These are phyloP conservation scores for Alces alces DNA, from an alignment of 2,113 vertebrate genomes.

Conservation along the genomic window DNA sequence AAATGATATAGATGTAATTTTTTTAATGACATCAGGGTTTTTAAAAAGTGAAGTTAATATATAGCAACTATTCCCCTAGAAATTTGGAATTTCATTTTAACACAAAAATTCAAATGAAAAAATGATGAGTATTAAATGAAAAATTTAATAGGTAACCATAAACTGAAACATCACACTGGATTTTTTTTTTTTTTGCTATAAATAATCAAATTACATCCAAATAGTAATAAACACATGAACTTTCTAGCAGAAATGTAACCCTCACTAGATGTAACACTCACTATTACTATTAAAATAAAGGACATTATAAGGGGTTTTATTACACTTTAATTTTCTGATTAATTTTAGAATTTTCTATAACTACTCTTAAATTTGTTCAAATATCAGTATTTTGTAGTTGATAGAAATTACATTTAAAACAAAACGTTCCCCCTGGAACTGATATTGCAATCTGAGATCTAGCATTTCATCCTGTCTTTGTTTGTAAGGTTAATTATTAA, in stretches of 20 bases:
- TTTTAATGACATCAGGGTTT: not conserved
- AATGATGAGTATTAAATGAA: not conserved
- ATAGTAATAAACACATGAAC: not conserved
- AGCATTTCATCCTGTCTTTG: not conserved
- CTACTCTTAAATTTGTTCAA: not conserved
- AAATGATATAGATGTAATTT: not conserved
- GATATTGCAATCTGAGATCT: not conserved
- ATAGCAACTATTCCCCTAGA: not conserved
- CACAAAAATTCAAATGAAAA: not conserved
- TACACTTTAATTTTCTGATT: not conserved
- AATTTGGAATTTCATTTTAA: not conserved
- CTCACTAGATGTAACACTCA: not conserved
- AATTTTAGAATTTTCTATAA: not conserved
- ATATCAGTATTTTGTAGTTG: not conserved
- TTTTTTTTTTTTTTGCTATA: not conserved
- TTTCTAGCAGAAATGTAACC: not conserved
- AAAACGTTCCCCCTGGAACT: not conserved
- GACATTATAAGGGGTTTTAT: not conserved
- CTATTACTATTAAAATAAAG: not conserved
- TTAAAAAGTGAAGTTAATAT: not conserved
- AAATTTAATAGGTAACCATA: not conserved
- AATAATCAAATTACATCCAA: not conserved
- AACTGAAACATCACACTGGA: not conserved
- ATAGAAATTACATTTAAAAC: not conserved
- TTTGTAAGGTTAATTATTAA: not conserved